Evolutionary conservation across 1,140 invertebrate genomes (phyloP).

Genomic region (Harlomillsia oculata): DNA sequence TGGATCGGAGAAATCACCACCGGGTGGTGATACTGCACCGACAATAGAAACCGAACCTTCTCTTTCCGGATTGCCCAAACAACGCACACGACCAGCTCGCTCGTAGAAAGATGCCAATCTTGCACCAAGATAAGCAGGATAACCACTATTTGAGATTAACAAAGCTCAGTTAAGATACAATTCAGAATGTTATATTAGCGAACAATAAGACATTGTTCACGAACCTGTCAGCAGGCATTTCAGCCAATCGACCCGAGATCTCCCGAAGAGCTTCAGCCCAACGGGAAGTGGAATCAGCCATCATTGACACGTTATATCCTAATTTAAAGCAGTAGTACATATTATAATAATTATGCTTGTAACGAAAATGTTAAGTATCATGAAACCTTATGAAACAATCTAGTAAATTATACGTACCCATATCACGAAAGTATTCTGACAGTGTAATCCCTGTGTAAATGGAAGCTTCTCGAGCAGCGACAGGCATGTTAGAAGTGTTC

Average conservation of each 20-base stretch:
- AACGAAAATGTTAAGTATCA: not conserved
- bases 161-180: no score
- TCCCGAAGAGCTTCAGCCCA: conserved; percentile 97
- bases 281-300: conserved; percentile 99
- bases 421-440: conserved; percentile 87
- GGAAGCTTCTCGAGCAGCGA: conserved; percentile 98
- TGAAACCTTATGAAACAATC: not conserved
- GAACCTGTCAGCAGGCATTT: conserved; percentile 91
- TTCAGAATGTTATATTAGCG: no score
- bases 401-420: conserved; percentile 54
- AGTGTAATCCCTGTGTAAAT: conserved; percentile 99
- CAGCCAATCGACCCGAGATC: conserved; percentile 98
- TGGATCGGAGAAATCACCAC: conserved; percentile 98
- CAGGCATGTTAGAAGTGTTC: conserved; percentile 99
- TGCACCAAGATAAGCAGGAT: conserved; percentile 97
- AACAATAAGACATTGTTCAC: not conserved
- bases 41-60: conserved; percentile 99
- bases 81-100: conserved; percentile 94
- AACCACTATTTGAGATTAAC: conserved; percentile 66
- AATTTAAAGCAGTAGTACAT: conserved; percentile 6
- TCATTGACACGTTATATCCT: conserved; percentile 99
- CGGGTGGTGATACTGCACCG: conserved; percentile 97
- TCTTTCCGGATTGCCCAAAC: conserved; percentile 93
- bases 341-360: not conserved
- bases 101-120: conserved; percentile 99